Conservation (phyloP, 2,113 vertebrate genomes). For the Ageneiosus marmoratus region DNA sequence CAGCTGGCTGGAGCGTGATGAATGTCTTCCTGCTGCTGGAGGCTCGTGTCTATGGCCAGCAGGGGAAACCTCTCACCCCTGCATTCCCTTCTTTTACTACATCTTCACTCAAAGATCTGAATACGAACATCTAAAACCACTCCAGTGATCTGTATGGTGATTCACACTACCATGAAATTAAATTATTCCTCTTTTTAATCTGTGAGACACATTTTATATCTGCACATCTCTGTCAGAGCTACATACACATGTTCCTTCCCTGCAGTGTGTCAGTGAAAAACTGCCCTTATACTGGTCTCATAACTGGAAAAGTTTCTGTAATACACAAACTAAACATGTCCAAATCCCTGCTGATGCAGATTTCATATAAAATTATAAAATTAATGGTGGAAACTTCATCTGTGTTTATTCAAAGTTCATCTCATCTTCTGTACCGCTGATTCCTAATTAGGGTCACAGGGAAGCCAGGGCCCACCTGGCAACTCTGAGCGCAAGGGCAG, state of each 20-base stretch:
- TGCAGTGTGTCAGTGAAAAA: neutral
- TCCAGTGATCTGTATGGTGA: neutral
- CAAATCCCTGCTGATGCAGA: neutral
- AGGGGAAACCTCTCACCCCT: conserved; percentile 12
- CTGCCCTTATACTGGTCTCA: neutral
- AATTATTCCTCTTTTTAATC: neutral
- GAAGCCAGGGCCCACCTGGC: too few species aligned
- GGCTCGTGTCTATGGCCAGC: conserved; percentile 34
- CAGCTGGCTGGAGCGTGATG: conserved; percentile 39
- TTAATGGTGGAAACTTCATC: neutral
- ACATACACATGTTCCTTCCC: neutral
- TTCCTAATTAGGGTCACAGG: too few species aligned
- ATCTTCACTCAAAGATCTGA: neutral
- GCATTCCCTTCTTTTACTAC: neutral
- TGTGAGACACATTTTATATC: neutral
- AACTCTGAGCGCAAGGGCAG: too few species aligned
- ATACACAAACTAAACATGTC: neutral
- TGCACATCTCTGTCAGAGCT: neutral
- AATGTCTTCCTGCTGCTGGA: conserved; percentile 39
- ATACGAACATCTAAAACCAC: neutral
- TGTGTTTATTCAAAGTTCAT: too few species aligned
- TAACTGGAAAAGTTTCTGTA: neutral
- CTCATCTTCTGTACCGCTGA: too few species aligned
- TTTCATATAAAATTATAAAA: neutral
- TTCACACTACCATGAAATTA: neutral